A percentile compares a stretch with the other conserved stretches of the same genome.
phyloP scores from a whole-genome alignment of 2,888 invertebrate species.

The Itoplectis maculator region DNA sequence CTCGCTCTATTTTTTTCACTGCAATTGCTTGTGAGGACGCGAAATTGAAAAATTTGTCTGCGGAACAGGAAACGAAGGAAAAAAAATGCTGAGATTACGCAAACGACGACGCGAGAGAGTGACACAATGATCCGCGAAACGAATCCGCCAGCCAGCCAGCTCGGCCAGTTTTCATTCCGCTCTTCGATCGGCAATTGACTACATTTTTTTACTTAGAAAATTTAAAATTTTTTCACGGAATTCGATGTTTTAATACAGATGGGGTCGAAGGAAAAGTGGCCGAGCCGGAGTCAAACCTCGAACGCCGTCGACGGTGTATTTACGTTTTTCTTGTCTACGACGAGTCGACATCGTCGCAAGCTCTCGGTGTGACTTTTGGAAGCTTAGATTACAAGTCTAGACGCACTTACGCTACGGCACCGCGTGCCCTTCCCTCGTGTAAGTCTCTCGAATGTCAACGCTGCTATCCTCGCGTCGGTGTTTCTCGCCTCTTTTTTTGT shows the following conservation, averaged over 20 bases:
- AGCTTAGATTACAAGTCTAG: slow-evolving; percentile 65
- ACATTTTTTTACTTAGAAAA: too few relatives aligned
- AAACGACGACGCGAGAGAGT: slow-evolving; percentile 50
- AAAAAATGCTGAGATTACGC: slow-evolving; percentile 59
- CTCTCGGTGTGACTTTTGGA: slow-evolving; percentile 50
- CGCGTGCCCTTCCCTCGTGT: slow-evolving; percentile 62
- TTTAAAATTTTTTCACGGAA: too few relatives aligned
- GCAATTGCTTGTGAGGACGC: slow-evolving; percentile 44
- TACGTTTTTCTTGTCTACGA: neutral
- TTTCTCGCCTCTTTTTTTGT: slow-evolving; percentile 12
- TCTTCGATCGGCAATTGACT: too few relatives aligned
- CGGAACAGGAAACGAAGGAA: slow-evolving; percentile 31
- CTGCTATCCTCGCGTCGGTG: slow-evolving; percentile 20
- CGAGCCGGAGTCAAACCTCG: neutral
- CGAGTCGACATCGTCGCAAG: slow-evolving; percentile 34
- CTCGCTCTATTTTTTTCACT: slow-evolving; percentile 16
- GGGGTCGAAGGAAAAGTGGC: neutral
- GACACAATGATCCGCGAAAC: slow-evolving; percentile 41
- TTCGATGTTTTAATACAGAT: too few relatives aligned
- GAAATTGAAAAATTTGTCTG: slow-evolving; percentile 46
- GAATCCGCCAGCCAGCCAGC: neutral
- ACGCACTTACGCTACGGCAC: slow-evolving; percentile 62
- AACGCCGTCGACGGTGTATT: neutral
- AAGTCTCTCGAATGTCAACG: slow-evolving; percentile 29
- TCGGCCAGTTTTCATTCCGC: neutral